phyloP scores from a whole-genome alignment of 2,797 vertebrate genomes.

The Poeciliopsis gracilis region DNA sequence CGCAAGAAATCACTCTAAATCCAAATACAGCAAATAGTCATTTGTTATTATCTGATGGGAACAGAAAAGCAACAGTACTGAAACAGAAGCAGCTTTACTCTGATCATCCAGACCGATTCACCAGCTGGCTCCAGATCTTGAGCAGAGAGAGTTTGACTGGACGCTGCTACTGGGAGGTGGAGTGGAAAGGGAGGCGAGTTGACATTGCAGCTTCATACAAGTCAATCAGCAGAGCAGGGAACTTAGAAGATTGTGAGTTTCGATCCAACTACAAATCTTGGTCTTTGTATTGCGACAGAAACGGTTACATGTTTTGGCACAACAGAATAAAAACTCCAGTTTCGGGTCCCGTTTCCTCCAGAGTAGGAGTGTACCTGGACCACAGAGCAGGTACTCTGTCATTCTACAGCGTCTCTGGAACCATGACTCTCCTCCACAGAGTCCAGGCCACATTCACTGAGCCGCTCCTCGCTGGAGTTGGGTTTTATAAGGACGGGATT shows the following conservation, averaged over 20 bases:
- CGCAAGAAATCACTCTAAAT: neutral
- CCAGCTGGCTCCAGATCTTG: neutral
- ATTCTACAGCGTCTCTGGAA: conserved; percentile 11
- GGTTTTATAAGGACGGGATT: neutral
- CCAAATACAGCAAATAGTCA: neutral
- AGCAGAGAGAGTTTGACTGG: neutral
- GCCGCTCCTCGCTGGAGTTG: conserved; percentile 7
- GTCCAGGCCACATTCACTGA: conserved; percentile 7
- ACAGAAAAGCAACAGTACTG: neutral
- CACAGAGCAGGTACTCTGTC: conserved; percentile 9
- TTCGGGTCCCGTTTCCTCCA: conserved; percentile 9
- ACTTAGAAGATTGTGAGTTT: neutral
- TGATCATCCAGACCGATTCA: conserved; percentile 5
- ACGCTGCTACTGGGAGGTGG: conserved; percentile 6
- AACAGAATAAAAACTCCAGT: neutral
- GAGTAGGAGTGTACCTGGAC: conserved; percentile 16
- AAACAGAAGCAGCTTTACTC: neutral
- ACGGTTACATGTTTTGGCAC: neutral
- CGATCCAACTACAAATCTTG: conserved; percentile 3
- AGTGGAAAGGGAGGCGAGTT: conserved; percentile 5
- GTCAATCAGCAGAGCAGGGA: neutral
- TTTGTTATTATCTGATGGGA: neutral
- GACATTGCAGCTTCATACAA: neutral
- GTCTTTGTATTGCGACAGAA: neutral
- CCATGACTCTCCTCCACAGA: conserved; percentile 11